These are phyloP conservation scores for Marronus borbonicus DNA, from an alignment of 2,888 invertebrate genomes.

Conservation along the genomic window DNA sequence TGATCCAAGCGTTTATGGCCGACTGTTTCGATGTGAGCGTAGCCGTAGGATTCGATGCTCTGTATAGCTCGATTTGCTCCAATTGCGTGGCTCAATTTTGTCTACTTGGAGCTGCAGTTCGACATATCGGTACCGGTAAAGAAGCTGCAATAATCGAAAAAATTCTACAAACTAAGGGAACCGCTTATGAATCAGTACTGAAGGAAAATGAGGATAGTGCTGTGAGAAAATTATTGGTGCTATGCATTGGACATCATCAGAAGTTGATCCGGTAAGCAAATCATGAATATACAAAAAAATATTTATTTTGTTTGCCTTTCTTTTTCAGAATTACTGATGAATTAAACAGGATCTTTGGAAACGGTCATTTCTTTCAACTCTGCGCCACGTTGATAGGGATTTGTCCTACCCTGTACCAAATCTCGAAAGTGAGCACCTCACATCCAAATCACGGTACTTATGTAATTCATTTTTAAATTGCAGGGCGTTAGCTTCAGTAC, in stretches of 20 bases:
- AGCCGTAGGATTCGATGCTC: conserved; percentile 54
- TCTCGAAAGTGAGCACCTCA: conserved; percentile 30
- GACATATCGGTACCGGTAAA: conserved; percentile 43
- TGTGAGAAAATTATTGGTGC: conserved; percentile 43
- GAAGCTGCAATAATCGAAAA: conserved; percentile 46
- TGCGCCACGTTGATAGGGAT: conserved; percentile 53
- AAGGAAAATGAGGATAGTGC: conserved; percentile 1
- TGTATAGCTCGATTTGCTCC: conserved; percentile 52
- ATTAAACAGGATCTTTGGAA: conserved; percentile 53
- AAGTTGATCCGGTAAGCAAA: conserved; percentile 51
- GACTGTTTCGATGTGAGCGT: conserved; percentile 46
- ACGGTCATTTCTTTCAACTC: conserved; percentile 54
- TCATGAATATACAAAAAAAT: no score
- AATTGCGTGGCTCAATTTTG: conserved; percentile 55
- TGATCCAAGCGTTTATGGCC: conserved; percentile 51
- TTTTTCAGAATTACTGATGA: conserved; percentile 51
- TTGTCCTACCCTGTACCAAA: conserved; percentile 54
- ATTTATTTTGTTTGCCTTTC: not conserved
- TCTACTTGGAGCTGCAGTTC: conserved; percentile 48
- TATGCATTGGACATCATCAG: conserved; percentile 54
- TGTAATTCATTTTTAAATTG: not conserved
- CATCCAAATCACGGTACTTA: no score
- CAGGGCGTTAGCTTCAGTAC: not conserved
- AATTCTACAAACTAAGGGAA: conserved; percentile 28
- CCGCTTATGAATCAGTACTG: not conserved